phyloP scores from a whole-genome alignment of 23 tunicate species.

The Styela plicata region DNA sequence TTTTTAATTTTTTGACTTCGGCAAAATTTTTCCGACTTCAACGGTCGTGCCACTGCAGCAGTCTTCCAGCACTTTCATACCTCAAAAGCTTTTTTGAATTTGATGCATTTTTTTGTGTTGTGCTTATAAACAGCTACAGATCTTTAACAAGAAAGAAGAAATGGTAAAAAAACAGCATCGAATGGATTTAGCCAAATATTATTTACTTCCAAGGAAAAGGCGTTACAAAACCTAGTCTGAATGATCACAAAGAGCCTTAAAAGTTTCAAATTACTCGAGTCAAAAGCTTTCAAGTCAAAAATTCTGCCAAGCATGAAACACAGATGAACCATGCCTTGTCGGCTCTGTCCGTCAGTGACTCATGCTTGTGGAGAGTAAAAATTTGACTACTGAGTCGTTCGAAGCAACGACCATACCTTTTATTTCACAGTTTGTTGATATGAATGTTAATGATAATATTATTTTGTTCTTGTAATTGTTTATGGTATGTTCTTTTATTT shows the following conservation, averaged over 20 bases:
- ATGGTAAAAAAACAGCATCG: constrained; percentile 24
- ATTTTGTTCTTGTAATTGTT: background rate
- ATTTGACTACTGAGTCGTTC: no score
- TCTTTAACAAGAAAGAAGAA: constrained; percentile 30
- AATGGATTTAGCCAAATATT: background rate
- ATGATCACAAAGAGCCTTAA: background rate
- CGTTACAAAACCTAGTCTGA: no score
- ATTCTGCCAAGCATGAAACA: no score
- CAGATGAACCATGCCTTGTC: no score
- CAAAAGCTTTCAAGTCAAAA: no score
- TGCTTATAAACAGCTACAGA: constrained; percentile 7
- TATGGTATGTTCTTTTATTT: background rate
- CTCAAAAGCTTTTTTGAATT: background rate
- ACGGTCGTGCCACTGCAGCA: no score
- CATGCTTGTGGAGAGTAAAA: no score
- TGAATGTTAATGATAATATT: background rate
- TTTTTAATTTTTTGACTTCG: no score
- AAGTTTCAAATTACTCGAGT: background rate
- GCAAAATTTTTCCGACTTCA: no score
- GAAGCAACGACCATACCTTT: background rate
- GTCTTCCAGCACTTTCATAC: background rate
- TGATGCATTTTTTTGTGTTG: background rate
- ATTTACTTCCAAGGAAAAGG: background rate
- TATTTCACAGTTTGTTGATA: background rate
- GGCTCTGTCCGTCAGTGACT: no score